Evolutionary conservation across 2,888 invertebrate genomes (phyloP).

Genomic region (Clepsis dumicolana): DNA sequence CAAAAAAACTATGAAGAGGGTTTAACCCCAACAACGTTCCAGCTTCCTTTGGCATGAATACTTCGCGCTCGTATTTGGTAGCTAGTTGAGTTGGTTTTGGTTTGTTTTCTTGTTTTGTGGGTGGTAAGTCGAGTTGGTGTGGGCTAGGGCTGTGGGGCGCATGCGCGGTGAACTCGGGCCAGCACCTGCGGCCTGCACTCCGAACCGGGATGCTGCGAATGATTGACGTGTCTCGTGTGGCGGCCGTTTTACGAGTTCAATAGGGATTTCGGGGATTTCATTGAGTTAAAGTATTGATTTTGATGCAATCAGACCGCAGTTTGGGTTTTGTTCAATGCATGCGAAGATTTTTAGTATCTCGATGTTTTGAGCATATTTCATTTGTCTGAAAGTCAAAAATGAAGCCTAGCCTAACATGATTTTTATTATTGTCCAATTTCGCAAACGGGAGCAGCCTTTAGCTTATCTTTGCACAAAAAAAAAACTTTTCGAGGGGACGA

Average conservation of each 20-base stretch:
- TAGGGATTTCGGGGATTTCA: slow-evolving; percentile 12
- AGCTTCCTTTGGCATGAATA: slow-evolving; percentile 3
- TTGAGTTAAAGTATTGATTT: slow-evolving; percentile 2
- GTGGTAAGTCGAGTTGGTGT: slow-evolving; percentile 51
- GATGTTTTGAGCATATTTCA: too few relatives aligned
- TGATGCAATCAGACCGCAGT: neutral
- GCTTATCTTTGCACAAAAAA: too few relatives aligned
- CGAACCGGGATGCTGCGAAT: slow-evolving; percentile 46
- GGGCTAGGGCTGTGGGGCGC: slow-evolving; percentile 54
- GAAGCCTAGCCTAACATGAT: too few relatives aligned
- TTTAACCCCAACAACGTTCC: slow-evolving; percentile 29
- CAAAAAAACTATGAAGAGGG: slow-evolving; percentile 43
- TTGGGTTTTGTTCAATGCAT: neutral
- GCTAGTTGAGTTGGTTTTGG: slow-evolving; percentile 49
- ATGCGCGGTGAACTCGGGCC: slow-evolving; percentile 67
- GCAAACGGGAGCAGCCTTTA: too few relatives aligned
- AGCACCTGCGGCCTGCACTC: slow-evolving; percentile 63
- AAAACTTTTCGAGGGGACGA: too few relatives aligned
- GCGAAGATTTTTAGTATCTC: neutral
- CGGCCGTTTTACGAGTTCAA: slow-evolving; percentile 8
- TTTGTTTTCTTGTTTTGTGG: slow-evolving; percentile 26
- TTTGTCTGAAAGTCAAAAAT: too few relatives aligned
- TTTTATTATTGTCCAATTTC: too few relatives aligned
- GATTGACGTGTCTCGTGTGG: slow-evolving; percentile 48
- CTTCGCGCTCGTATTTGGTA: slow-evolving; percentile 32